A percentile compares a stretch with the other conserved stretches of the same genome.
These are phyloP conservation scores for Uropsilus gracilis DNA, from an alignment of 2,113 vertebrate species.

Conservation along the genomic window DNA sequence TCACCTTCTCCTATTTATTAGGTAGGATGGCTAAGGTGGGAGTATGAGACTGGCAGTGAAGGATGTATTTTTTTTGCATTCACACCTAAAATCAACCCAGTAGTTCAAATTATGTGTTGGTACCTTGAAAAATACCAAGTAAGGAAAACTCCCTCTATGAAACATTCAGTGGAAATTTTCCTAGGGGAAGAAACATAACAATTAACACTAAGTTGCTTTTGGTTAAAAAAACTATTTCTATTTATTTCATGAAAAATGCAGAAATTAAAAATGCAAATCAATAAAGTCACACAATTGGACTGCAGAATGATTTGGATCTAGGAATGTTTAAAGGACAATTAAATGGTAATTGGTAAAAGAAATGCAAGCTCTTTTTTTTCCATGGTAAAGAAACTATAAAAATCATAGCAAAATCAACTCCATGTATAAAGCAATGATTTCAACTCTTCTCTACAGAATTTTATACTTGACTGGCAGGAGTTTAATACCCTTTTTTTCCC, in stretches of 20 bases:
- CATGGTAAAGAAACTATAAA: neutral
- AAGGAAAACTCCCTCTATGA: neutral
- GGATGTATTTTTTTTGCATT: neutral
- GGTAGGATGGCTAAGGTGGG: neutral
- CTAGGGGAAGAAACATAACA: neutral
- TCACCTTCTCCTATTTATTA: neutral
- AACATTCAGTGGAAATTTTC: neutral
- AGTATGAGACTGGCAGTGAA: neutral
- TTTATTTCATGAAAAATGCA: neutral
- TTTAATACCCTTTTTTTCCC: conserved; percentile 17
- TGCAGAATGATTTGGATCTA: neutral
- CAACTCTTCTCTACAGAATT: conserved; percentile 29
- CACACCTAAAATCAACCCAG: neutral
- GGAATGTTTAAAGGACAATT: conserved; percentile 17
- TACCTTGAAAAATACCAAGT: neutral
- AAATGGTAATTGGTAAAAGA: neutral
- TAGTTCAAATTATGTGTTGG: neutral
- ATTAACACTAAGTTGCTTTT: neutral
- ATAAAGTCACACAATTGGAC: neutral
- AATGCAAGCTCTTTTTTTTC: conserved; percentile 27
- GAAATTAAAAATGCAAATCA: neutral
- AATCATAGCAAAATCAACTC: conserved; percentile 39
- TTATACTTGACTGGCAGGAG: neutral
- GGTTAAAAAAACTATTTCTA: neutral
- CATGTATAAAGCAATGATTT: conserved; percentile 31